Evolutionary conservation across 2,888 invertebrate species (phyloP), one percentile per base, ranked within the genome.

Genomic region (Hirtodrosophila histrioides): DNA sequence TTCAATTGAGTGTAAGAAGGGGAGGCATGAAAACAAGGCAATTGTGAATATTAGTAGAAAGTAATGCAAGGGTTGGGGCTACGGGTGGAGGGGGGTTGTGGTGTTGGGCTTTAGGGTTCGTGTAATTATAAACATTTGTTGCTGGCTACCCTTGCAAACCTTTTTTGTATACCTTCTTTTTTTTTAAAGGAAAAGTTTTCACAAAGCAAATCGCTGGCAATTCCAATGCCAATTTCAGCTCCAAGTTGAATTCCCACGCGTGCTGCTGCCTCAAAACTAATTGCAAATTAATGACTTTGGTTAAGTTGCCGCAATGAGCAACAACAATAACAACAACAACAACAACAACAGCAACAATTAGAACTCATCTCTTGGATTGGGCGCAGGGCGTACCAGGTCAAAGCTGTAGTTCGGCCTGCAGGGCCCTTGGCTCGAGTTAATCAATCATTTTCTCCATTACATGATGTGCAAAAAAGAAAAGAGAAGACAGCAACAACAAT

Each of bases 281-380:
- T 85, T 85, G 85, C 85, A 85, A 86, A 85, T 86, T 85, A 85
- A 85, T 85, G 85, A 85, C 78, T 85, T 83, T 68, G 73, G 63
- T 70, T 70, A 70, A 75, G 69, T 74, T 74, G 72, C 57, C 50
- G 67, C 71, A 71, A 67, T 66, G 61, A 66, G 50, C 45, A 43
- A 44, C 54, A 62, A 43, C 49, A 55, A 55, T 45, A 45, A 17
- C 45, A 54, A 29, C 49, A 43, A 41, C 44, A 63, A 45, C 73
- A 61, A 36, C 50, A 39, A 31, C 37, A 46, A 29, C 36, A 33
- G 43, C 49, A 68, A 63, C 68, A 70, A 70, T 68, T 60, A 74
- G 78, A 80, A 81, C 78, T 65, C 84, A 80, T 86, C 81, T 58
- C 40, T 33, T 33, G 36, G 3, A 27, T 53, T 44, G 50, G 48